A percentile compares a stretch with the other conserved stretches of the same genome.
These are phyloP conservation scores for Myripristis jacobus DNA, from an alignment of 2,797 vertebrate species.

Conservation along the genomic window DNA sequence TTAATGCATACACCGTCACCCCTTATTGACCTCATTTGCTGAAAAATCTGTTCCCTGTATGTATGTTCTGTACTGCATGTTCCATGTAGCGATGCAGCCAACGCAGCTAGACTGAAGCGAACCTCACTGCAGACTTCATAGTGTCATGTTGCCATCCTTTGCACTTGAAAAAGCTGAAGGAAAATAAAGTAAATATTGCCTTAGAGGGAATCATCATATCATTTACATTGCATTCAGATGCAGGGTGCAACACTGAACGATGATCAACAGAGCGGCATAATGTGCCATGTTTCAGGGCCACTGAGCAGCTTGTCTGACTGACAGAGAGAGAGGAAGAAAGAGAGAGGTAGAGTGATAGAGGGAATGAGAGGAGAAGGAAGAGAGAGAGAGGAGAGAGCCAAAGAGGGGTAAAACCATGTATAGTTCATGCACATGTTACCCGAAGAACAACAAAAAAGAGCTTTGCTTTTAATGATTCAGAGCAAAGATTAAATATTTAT, in stretches of 20 bases:
- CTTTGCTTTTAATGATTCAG: constrained; percentile 77
- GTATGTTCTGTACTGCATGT: not conserved
- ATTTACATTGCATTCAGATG: constrained; percentile 83
- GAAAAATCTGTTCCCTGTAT: not conserved
- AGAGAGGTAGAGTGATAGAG: constrained; percentile 16
- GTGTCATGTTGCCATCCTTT: constrained; percentile 70
- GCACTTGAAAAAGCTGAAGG: constrained; percentile 62
- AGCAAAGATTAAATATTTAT: constrained; percentile 76
- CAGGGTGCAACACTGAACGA: constrained; percentile 70
- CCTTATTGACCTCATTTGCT: constrained; percentile 13
- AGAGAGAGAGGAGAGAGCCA: constrained; percentile 23
- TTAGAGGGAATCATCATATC: constrained; percentile 83
- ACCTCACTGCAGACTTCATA: constrained; percentile 45
- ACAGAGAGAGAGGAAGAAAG: constrained; percentile 51
- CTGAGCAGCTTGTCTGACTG: constrained; percentile 82
- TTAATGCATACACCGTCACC: not conserved
- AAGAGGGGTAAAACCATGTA: constrained; percentile 48
- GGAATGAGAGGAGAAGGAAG: not conserved
- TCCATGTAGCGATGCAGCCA: constrained; percentile 2
- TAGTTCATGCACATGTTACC: constrained; percentile 63
- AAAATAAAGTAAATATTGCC: constrained; percentile 76
- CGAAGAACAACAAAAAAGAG: constrained; percentile 69
- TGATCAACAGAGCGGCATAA: constrained; percentile 82
- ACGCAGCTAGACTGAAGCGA: constrained; percentile 23
- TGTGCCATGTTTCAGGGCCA: constrained; percentile 81